A percentile compares a stretch with the other conserved stretches of the same genome.
Evolutionary conservation across 2,797 vertebrate genomes (phyloP).

Genomic region (Simalia tracyae): DNA sequence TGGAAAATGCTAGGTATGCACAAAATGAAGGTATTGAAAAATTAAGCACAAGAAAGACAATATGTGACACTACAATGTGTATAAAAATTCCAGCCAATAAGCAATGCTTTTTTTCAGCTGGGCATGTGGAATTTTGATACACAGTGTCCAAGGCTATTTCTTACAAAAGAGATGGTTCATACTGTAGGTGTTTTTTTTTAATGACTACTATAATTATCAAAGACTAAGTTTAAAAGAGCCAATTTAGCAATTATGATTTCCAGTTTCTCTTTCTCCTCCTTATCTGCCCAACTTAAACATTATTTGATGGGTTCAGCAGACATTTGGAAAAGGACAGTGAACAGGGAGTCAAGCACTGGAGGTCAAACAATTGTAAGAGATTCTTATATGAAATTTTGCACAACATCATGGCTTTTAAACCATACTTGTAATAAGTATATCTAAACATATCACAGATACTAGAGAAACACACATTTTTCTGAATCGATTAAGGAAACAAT

Average conservation of each 20-base stretch:
- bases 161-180: neutral
- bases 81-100: neutral
- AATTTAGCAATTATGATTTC: neutral
- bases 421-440: too few species aligned
- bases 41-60: slow-evolving; percentile 14
- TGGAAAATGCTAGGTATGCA: slow-evolving; percentile 30
- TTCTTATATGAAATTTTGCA: too few species aligned
- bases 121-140: neutral
- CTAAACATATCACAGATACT: too few species aligned
- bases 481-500: too few species aligned
- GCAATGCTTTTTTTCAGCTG: neutral
- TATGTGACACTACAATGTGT: neutral
- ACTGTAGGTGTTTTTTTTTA: neutral
- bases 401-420: too few species aligned
- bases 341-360: too few species aligned
- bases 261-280: neutral
- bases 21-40: slow-evolving; percentile 42
- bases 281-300: neutral
- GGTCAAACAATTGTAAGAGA: too few species aligned
- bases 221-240: neutral
- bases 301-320: neutral
- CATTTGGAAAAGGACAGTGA: neutral
- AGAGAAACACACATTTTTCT: too few species aligned
- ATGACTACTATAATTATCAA: neutral
- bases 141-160: neutral